These are phyloP conservation scores for Congeria kusceri DNA, from an alignment of 2,888 invertebrate species.

Conservation along the genomic window DNA sequence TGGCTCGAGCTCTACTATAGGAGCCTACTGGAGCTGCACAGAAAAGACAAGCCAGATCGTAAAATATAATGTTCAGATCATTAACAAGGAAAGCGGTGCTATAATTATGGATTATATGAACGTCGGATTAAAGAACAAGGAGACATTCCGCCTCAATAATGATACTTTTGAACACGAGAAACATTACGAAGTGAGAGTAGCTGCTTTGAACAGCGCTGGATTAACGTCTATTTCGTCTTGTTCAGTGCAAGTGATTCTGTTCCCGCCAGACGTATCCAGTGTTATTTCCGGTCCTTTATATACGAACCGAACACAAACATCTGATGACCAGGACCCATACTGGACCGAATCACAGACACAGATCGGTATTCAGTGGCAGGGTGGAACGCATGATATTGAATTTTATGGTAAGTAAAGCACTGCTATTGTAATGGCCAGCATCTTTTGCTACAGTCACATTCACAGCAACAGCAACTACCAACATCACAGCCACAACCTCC, in stretches of 20 bases:
- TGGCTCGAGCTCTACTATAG: conserved; percentile 69
- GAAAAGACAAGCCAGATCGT: conserved; percentile 68
- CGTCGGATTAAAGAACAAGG: conserved; percentile 47
- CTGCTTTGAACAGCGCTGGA: conserved; percentile 63
- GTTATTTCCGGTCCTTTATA: conserved; percentile 34
- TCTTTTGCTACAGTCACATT: no score
- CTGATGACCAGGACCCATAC: conserved; percentile 11
- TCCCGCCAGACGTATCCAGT: conserved; percentile 38
- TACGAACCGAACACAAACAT: neutral
- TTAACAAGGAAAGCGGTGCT: conserved; percentile 29
- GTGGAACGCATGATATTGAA: conserved; percentile 45
- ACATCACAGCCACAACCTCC: no score
- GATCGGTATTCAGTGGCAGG: conserved; percentile 52
- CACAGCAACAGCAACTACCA: no score
- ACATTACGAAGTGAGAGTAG: conserved; percentile 60
- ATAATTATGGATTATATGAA: conserved; percentile 43
- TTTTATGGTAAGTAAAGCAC: conserved; percentile 45
- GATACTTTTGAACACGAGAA: conserved; percentile 53
- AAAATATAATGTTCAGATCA: conserved; percentile 53
- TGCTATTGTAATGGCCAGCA: no score
- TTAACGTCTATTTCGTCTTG: conserved; percentile 19
- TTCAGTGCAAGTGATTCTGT: conserved; percentile 36
- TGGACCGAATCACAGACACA: conserved; percentile 35
- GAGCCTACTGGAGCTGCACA: conserved; percentile 67
- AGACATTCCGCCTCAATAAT: conserved; percentile 29